These are phyloP conservation scores for Uloborus diversus DNA, from an alignment of 1,140 invertebrate genomes.

Conservation along the genomic window DNA sequence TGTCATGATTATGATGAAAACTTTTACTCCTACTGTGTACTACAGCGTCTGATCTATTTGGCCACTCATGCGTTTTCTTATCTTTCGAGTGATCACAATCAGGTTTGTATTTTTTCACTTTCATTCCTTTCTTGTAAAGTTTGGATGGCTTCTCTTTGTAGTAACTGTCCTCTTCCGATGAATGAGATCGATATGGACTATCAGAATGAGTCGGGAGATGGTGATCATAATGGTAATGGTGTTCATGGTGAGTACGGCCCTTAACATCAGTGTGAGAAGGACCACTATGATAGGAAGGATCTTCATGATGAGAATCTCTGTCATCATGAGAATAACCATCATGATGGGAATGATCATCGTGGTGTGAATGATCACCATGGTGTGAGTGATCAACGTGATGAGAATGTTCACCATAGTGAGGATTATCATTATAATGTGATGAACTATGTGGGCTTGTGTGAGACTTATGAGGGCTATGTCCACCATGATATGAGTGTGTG, in stretches of 20 bases:
- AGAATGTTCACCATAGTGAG: too few relatives aligned
- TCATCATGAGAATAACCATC: not conserved
- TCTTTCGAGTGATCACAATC: not conserved
- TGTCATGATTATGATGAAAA: not conserved
- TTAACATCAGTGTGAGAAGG: slow-evolving; percentile 19
- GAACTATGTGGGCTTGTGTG: too few relatives aligned
- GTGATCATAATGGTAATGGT: not conserved
- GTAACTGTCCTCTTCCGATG: too few relatives aligned
- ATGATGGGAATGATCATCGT: not conserved
- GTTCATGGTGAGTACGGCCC: not conserved
- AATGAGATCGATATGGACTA: not conserved
- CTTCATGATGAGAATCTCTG: not conserved
- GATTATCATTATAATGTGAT: too few relatives aligned
- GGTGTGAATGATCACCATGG: not conserved
- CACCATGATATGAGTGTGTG: not conserved
- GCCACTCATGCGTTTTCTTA: not conserved
- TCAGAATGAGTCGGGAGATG: not conserved
- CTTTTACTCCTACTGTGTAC: slow-evolving; percentile 6
- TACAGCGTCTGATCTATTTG: not conserved
- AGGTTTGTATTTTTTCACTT: not conserved
- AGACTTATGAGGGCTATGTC: too few relatives aligned
- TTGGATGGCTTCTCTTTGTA: not conserved
- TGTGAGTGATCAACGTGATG: not conserved
- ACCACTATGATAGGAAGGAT: too few relatives aligned
- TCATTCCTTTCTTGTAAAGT: not conserved